Evolutionary conservation across 1,140 invertebrate genomes (phyloP), one percentile per base, ranked within the genome.

Genomic region (Onthophagus taurus): DNA sequence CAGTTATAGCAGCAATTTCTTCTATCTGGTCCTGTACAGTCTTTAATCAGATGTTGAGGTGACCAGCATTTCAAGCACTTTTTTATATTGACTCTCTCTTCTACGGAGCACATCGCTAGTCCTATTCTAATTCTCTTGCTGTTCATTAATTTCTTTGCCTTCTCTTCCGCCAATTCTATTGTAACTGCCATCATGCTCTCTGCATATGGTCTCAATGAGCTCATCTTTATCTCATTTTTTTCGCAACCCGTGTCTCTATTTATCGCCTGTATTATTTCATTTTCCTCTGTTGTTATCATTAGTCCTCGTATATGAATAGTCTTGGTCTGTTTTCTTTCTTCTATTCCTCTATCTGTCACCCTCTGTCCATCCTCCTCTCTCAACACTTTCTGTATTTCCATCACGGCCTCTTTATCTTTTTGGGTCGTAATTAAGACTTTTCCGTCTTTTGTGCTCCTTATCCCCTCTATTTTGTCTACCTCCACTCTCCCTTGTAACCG

Each of bases 11-110:
- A n/a, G n/a, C n/a, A n/a, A n/a, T n/a, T n/a, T n/a, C n/a, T 21
- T 37, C 45, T 34, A 29, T 50, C 42, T n/a, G 49, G 45, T n/a
- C 49, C 49, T n/a, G 20, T 30, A 34, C 45, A 50, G 6, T 48
- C 19, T n/a, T 19, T 33, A 0, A 41, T 33, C 14, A 33, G 13
- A 18, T 48, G 49, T 8, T 35, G 38, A 21, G 19, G 30, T n/a
- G 17, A 16, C 34, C 39, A 31, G 20, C 49, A 50, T 37, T 33
- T 47, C 17, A 26, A 47, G 30, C 49, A 50, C n/a, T 18, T 36
- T 16, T 9, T 4, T 4, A 50, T 31, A 2, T 48, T 19, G 6
- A 48, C 31, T 31, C 37, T 41, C 17, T 30, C 31, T 16, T 37
- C 26, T 37, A 48, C 21, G 14, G 5, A 9, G 31, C 49, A 50